Base-by-base conservation (phyloP, 2,888 invertebrate species). In the Tanypteryx hageni region DNA sequence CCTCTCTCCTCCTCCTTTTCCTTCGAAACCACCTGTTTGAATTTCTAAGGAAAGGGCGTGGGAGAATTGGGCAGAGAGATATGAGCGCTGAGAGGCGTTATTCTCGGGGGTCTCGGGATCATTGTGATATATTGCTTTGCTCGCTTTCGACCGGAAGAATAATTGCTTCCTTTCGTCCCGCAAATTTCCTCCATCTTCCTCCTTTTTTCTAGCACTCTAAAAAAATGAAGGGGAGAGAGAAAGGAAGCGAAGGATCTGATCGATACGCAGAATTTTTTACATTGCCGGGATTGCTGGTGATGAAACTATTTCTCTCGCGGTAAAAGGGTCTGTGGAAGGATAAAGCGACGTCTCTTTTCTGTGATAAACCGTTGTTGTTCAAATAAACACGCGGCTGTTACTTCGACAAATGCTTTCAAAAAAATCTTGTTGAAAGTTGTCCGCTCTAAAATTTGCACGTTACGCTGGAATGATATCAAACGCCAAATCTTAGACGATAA, bases 1-100 rank as follows among this genome's bases (percentile, higher is more conserved):
- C 76, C n/a, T 27, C 27, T 76, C 11, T 11, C 59, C 22, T 57
- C 59, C 18, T 57, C 44, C 44, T 85, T 22, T 85, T 11, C 31
- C 64, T 89, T 7, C n/a, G n/a, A 27, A 89, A 89, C 89, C 89
- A 89, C 89, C 89, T 89, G 89, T 89, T 89, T 68, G 89, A 89
- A 89, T 89, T 89, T 31, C 89, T 64, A 89, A 31, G 44, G 44
- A 89, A 68, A 56, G n/a, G 83, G n/a, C 4, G 61, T 0, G n/a
- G 64, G 64, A 64, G 64, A 64, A n/a, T 64, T 22, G 86, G 31
- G 27, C 11, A 13, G 59, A n/a, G 22, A 58, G 22, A 31, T n/a
- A 68, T 68, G 68, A 18, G 68, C n/a, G 18, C 0, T n/a, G 68
- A 68, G 76, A 44, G 44, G 27, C 76, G 22, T 76, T 27, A 76